Conservation (phyloP, 2,888 invertebrate species). For the Eupsilia transversa region DNA sequence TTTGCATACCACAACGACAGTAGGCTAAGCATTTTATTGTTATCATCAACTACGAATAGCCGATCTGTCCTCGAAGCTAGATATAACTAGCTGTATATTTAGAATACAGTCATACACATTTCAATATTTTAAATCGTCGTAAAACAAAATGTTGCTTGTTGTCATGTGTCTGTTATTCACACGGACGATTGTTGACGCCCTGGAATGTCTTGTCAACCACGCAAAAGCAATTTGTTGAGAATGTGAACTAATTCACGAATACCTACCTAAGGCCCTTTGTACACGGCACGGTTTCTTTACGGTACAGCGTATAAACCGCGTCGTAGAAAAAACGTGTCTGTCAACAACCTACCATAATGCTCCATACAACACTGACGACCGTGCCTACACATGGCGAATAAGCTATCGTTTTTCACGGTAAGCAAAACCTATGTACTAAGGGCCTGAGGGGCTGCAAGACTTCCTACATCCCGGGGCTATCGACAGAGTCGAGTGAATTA, state of each 20-base stretch:
- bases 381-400: no score
- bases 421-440: no score
- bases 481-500: background rate
- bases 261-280: no score
- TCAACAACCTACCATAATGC: no score
- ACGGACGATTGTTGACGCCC: no score
- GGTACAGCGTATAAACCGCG: no score
- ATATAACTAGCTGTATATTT: constrained; percentile 10
- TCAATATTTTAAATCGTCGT: background rate
- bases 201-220: background rate
- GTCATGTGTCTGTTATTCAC: background rate
- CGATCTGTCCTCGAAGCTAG: constrained; percentile 48
- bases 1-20: background rate
- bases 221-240: background rate
- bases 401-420: no score
- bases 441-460: background rate
- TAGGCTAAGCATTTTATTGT: background rate
- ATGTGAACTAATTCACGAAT: background rate
- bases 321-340: no score
- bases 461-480: background rate
- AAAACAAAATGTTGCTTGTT: background rate
- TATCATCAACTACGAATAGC: background rate
- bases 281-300: no score
- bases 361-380: no score
- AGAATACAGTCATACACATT: constrained; percentile 9